Base-by-base conservation (phyloP, 2,113 vertebrate genomes). In the Hypomesus transpacificus region DNA sequence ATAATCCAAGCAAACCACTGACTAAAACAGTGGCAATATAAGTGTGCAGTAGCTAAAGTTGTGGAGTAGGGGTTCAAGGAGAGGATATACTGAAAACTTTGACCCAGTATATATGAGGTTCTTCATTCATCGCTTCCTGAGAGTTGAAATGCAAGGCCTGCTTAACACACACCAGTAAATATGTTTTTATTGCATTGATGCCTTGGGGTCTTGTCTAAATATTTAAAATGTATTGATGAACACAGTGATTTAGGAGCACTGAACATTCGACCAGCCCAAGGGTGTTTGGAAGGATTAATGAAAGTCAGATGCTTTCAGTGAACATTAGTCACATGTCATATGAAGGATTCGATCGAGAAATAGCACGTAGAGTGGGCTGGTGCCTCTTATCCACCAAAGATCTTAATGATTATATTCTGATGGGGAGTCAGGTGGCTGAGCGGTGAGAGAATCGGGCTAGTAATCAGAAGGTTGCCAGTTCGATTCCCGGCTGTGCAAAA, bases 141-240 rank as follows among this genome's bases (percentile, higher is more conserved):
- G 67, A 71, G 89, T 89, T 88, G 83, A 83, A 81, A 87, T 88
- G 80, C 84, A 85, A 84, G 83, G 82, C 84, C 75, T 79, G 79
- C 85, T 85, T 80, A 75, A 72, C 77, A 62, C 85, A 80, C 75
- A 84, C 77, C 22, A 77, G 86, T 87, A 89, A 90, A 90, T 88
- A 90, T 82, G 83, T 75, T 77, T 87, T 89, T 87, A 89, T 82
- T 87, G 80, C 78, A 64, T 76, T 62, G 31, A 82, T 79, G 80
- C 86, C 86, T 84, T 69, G 4, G 21, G 86, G 81, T 79, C 76
- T 78, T 68, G 80, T 88, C 81, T 88, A 68, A 89, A 88, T 89
- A 87, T 89, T 89, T 88, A 81, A 89, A 89, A 85, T 85, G 80
- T 85, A 79, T 80, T 77, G 69, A 80, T 72, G 82, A 87, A 85